Base-by-base conservation (phyloP, 2,888 invertebrate species). In the Ethmia dodecea region DNA sequence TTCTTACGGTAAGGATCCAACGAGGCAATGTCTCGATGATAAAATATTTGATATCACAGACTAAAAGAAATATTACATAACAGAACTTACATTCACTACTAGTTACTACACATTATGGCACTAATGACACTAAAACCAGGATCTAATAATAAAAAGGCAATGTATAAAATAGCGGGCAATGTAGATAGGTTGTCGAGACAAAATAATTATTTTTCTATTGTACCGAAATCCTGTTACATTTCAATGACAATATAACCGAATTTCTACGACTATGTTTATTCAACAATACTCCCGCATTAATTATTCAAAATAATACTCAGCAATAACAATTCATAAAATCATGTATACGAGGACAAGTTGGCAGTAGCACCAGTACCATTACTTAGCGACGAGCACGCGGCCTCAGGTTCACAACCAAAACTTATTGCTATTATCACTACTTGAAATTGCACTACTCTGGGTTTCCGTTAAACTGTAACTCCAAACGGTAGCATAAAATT, bases 351-450 rank as follows among this genome's bases (percentile, higher is more conserved):
- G 60, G 63, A 67, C 58, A 66, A 55, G 64, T 70, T 54, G 79
- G 75, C 77, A 74, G 72, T 75, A 77, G 79, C 60, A 56, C 60
- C 59, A 55, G 55, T 37, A 37, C 22, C 35, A 31, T 37, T 20
- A 25, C 20, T 28, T 56, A 61, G 64, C 66, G 65, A 69, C 69
- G 60, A 49, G 48, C 65, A 57, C 63, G 47, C 61, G 63, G 58
- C 52, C 64, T 63, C 70, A 65, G 73, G 70, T 67, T 83, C 84
- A 84, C 84, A 84, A 84, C 83, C 84, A 73, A 81, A 79, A 83
- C 78, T 83, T 83, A 83, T 78, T 72, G 72, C 84, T 84, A 83
- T 78, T 80, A 83, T 80, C 79, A 81, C 84, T 83, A 84, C 78
- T 45, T 58, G 54, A 60, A 65, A 78, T 81, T 79, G 78, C 79